Base-by-base conservation (phyloP, 2,113 vertebrate genomes). In the Xenus cinereus region DNA sequence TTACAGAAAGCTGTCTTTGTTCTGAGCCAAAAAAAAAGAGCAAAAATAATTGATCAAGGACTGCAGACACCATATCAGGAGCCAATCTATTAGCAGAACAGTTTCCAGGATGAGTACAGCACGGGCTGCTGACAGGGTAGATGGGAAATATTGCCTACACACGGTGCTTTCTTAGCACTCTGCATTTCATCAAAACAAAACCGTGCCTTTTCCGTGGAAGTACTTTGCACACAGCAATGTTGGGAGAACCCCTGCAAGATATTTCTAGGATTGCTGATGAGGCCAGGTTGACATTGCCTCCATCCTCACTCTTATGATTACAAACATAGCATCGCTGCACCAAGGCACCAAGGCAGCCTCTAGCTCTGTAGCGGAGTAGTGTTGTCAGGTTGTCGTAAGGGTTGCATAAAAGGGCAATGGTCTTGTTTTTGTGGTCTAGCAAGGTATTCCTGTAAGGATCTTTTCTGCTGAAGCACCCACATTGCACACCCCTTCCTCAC, bases 11-110 rank as follows among this genome's bases (percentile, higher is more conserved):
- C 60, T 71, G 64, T 51, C 48, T 82, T 51, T 81, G 67, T 54
- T 78, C 32, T 27, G 72, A 94, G 68, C 50, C 68, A 63, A 80
- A 84, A 28, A 73, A 87, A 80, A 67, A 16, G n/a, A 88, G 37
- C 30, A 95, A 93, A 90, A 93, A 78, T 37, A 90, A 81, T 90
- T 71, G 43, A 64, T 84, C 56, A 84, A 90, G 69, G 39, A 35
- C 57, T 60, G 53, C 56, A 90, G 79, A 81, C 60, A 78, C 72
- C 12, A 2, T 75, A 66, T 45, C 51, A 93, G 51, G 43, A 92
- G 43, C 54, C 59, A 88, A 20, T 37, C 20, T 77, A 45, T 69
- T 21, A 92, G 53, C 27, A 84, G 60, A 81, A 30, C 43, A 73
- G 60, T 57, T 89, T 75, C 48, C 64, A 92, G 69, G 76, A 78